Base-by-base conservation (phyloP, 2,113 vertebrate species). In the Egretta garzetta region DNA sequence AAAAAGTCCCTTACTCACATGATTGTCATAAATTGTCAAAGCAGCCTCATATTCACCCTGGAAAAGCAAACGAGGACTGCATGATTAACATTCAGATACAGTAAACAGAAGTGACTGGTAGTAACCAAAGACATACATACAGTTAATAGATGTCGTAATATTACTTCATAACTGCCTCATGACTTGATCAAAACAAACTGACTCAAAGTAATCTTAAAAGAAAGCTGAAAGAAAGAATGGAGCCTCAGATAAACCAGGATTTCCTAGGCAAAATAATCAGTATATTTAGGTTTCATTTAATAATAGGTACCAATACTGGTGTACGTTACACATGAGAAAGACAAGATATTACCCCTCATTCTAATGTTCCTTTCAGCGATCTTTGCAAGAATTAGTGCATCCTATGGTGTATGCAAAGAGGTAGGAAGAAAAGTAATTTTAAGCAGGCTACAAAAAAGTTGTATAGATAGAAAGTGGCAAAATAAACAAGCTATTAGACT, bases 1-100 rank as follows among this genome's bases (percentile, higher is more conserved):
- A 47, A 83, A 55, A 18, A 52, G 39, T 43, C 26, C 20, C 4
- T 21, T 74, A 99, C 99, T 98, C 86, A 99, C 99, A 47, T 99
- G 98, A 20, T 94, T 70, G 47, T 99, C 99, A 35, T 97, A 99
- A 82, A 99, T 98, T 27, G 98, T 98, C 97, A 99, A 85, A 9
- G 99, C 99, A 3, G 98, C 98, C 91, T 99, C 99, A 23, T 99
- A 99, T 9, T 99, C 98, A 22, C 99, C 99, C 99, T 99, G 98
- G 26, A 94, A 96, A 96, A 88, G 62, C 68, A 96, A 91, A 85
- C 2, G 4, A 91, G n/a, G 22, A 60, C 32, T 27, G 26, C 1
- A 4, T 39, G 55, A 74, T 71, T 62, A 88, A 55, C 0, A 6
- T 22, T 23, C 45, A 80, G 60, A 43, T 17, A 39, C 33, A 62